phyloP scores from a whole-genome alignment of 2,888 invertebrate species.

The Drosophila pseudotakahashii region DNA sequence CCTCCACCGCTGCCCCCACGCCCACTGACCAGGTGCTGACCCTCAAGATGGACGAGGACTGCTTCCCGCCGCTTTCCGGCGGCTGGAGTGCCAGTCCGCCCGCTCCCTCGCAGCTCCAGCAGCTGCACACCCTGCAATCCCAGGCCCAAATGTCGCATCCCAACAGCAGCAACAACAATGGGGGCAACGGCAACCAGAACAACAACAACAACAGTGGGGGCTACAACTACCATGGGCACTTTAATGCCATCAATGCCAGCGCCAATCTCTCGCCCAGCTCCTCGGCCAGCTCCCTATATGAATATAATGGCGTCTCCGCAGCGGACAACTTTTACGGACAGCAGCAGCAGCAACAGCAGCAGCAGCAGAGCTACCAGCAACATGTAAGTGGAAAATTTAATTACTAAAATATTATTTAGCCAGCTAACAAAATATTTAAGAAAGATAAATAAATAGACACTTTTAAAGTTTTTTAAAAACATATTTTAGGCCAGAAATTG shows the following conservation, averaged over 20 bases:
- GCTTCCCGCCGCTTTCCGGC: constrained; percentile 87
- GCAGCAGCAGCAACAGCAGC: constrained; percentile 56
- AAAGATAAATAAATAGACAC: no score
- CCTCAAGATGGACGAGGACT: constrained; percentile 94
- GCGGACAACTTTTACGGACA: constrained; percentile 64
- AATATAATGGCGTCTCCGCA: constrained; percentile 81
- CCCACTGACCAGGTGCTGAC: constrained; percentile 85
- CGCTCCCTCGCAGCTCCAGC: constrained; percentile 53
- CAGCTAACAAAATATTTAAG: no score
- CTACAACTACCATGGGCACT: constrained; percentile 83
- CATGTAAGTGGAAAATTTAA: constrained; percentile 77
- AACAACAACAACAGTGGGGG: constrained; percentile 63
- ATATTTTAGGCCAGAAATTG: no score
- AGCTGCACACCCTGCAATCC: constrained; percentile 56
- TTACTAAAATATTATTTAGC: no score
- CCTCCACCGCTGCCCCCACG: constrained; percentile 55
- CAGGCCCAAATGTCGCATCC: constrained; percentile 60
- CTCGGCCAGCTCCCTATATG: constrained; percentile 82
- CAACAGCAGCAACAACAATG: constrained; percentile 53
- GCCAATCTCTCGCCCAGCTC: constrained; percentile 79
- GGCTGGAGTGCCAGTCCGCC: constrained; percentile 56
- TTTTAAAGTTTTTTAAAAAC: no score
- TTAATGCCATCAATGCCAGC: constrained; percentile 81
- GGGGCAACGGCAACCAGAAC: constrained; percentile 53
- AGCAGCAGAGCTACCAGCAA: constrained; percentile 69